These are phyloP conservation scores for Lepus europaeus DNA, from an alignment of 2,113 vertebrate species.

Conservation along the genomic window DNA sequence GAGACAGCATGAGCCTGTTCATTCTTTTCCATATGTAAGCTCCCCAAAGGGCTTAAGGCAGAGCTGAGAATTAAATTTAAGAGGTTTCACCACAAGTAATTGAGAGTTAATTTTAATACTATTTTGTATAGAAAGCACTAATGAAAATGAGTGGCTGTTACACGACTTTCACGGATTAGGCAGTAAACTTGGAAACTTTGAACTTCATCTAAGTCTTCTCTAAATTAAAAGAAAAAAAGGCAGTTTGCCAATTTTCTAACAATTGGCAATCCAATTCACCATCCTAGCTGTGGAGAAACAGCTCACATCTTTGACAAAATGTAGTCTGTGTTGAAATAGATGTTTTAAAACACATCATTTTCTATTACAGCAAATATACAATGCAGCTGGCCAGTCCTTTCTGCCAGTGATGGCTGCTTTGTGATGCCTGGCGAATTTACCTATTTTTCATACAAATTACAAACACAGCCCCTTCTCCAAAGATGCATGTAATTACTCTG, in stretches of 20 bases:
- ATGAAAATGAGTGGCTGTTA: conserved; percentile 66
- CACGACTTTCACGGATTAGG: conserved; percentile 20
- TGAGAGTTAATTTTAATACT: conserved; percentile 50
- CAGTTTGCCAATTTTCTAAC: background rate
- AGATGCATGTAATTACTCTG: conserved; percentile 64
- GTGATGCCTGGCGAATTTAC: conserved; percentile 46
- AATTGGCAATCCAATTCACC: conserved; percentile 16
- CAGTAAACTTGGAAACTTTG: conserved; percentile 50
- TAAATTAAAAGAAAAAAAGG: background rate
- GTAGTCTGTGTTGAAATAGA: background rate
- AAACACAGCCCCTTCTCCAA: conserved; percentile 48
- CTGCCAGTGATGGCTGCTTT: conserved; percentile 23
- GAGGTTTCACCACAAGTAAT: background rate
- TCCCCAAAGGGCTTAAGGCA: conserved; percentile 9
- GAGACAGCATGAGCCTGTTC: background rate
- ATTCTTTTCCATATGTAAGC: background rate
- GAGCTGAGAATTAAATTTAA: conserved; percentile 20
- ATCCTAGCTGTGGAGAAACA: background rate
- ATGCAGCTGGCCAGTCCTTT: background rate
- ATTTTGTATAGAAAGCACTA: conserved; percentile 49
- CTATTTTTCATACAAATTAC: conserved; percentile 52
- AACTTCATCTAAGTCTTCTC: conserved; percentile 19
- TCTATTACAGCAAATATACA: conserved; percentile 54
- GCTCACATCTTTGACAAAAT: background rate
- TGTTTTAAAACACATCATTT: conserved; percentile 35